Evolutionary conservation across 35 echinoderm and acorn worm genomes (phyloP).

Genomic region (Hemicentrotus pulcherrimus): DNA sequence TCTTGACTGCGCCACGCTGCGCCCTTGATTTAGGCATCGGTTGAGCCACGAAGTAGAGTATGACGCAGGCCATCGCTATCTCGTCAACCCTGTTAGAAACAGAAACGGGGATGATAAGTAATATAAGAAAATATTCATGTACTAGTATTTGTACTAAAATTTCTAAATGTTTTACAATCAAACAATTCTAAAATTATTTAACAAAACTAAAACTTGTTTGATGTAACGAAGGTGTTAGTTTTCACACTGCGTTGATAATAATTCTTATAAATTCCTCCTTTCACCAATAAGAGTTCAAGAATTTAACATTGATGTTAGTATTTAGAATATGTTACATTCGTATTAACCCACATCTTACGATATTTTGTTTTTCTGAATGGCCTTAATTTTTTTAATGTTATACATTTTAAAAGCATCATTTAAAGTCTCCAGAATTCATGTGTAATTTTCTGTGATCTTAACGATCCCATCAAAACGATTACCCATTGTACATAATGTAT

Average conservation of each 20-base stretch:
- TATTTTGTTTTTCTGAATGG: no score
- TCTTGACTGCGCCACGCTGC: no score
- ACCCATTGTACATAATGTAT: no score
- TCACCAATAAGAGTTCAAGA: no score
- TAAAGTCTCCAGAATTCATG: no score
- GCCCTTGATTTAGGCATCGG: slow-evolving; percentile 16
- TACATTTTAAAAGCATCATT: no score
- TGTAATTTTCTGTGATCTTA: background rate
- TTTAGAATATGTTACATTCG: no score
- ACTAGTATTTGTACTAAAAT: background rate
- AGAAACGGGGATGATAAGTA: background rate
- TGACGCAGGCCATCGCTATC: slow-evolving; percentile 21
- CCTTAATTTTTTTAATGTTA: no score
- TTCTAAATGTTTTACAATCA: background rate
- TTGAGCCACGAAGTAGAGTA: slow-evolving; percentile 19
- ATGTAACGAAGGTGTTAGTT: background rate
- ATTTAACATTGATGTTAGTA: no score
- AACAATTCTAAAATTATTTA: background rate
- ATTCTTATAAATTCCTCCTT: no score
- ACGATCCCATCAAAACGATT: background rate
- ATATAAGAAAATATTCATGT: background rate
- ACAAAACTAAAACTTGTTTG: background rate
- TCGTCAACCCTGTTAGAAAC: background rate
- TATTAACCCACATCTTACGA: no score
- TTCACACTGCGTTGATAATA: no score